These are phyloP conservation scores for Lomographa bimaculata DNA, from an alignment of 2,888 invertebrate genomes.

Conservation along the genomic window DNA sequence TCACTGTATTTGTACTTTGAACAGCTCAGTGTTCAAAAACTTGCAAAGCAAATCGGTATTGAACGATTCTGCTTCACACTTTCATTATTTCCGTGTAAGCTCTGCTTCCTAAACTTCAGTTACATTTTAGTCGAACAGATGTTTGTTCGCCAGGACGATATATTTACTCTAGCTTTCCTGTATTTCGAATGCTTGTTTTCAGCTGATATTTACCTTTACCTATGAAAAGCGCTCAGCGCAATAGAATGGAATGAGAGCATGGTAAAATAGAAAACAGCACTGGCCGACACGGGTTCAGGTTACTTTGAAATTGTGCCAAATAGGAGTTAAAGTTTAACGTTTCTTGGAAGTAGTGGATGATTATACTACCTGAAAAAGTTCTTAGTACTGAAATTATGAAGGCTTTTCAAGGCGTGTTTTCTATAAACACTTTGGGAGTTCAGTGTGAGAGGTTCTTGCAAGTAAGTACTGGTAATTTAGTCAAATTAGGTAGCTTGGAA, in stretches of 20 bases:
- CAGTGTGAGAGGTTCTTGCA: neutral
- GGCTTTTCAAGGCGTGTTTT: constrained; percentile 20
- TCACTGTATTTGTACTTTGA: constrained; percentile 41
- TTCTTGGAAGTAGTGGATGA: constrained; percentile 40
- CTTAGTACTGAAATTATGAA: constrained; percentile 34
- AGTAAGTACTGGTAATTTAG: too few relatives aligned
- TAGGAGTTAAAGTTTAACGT: constrained; percentile 56
- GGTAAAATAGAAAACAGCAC: constrained; percentile 41
- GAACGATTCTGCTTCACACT: constrained; percentile 32
- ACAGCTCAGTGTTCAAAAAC: constrained; percentile 37
- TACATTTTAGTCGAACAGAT: constrained; percentile 31
- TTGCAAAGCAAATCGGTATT: constrained; percentile 22
- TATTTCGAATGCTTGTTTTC: constrained; percentile 35
- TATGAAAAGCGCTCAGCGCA: constrained; percentile 41
- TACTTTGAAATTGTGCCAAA: constrained; percentile 69
- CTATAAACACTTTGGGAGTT: constrained; percentile 8
- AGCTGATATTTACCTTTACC: constrained; percentile 43
- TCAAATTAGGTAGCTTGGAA: too few relatives aligned
- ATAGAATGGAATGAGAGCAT: constrained; percentile 47
- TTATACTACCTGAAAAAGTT: constrained; percentile 46
- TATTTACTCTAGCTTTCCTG: constrained; percentile 37
- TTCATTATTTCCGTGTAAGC: constrained; percentile 35
- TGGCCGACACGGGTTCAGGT: constrained; percentile 45
- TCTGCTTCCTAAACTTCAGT: constrained; percentile 3
- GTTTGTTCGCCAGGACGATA: constrained; percentile 20